Evolutionary conservation across 1,140 invertebrate species (phyloP).

Genomic region (Drosophila nebulosa): DNA sequence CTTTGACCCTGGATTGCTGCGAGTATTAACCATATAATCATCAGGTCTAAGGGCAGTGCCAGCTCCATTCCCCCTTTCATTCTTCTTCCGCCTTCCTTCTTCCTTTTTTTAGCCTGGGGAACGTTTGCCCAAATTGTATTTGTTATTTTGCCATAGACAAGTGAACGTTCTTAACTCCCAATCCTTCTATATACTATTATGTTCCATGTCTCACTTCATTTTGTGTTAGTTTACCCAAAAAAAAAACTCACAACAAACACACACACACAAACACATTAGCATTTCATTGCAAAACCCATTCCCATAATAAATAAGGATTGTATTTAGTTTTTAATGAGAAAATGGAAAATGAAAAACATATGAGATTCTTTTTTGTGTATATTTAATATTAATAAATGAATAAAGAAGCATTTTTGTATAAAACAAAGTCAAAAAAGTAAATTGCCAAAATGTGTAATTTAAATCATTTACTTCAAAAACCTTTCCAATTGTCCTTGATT

Average conservation of each 20-base stretch:
- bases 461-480: background rate
- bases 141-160: slow-evolving; percentile 64
- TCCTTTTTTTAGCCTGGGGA: slow-evolving; percentile 26
- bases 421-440: slow-evolving; percentile 77
- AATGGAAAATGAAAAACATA: slow-evolving; percentile 58
- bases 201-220: slow-evolving; percentile 59
- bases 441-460: background rate
- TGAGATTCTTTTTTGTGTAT: slow-evolving; percentile 75
- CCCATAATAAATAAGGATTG: slow-evolving; percentile 65
- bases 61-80: background rate
- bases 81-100: background rate
- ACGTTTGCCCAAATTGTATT: slow-evolving; percentile 45
- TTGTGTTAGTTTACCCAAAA: slow-evolving; percentile 67
- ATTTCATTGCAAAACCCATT: background rate
- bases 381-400: slow-evolving; percentile 73
- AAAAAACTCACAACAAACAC: slow-evolving; percentile 35
- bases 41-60: slow-evolving; percentile 6
- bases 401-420: slow-evolving; percentile 81
- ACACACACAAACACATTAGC: slow-evolving; percentile 40
- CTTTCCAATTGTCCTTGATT: slow-evolving; percentile 64
- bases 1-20: slow-evolving; percentile 38
- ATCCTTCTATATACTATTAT: background rate
- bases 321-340: slow-evolving; percentile 69
- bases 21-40: slow-evolving; percentile 49
- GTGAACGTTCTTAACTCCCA: slow-evolving; percentile 37